Conservation (phyloP, 2,113 vertebrate genomes). For the Pachyramphus minor region DNA sequence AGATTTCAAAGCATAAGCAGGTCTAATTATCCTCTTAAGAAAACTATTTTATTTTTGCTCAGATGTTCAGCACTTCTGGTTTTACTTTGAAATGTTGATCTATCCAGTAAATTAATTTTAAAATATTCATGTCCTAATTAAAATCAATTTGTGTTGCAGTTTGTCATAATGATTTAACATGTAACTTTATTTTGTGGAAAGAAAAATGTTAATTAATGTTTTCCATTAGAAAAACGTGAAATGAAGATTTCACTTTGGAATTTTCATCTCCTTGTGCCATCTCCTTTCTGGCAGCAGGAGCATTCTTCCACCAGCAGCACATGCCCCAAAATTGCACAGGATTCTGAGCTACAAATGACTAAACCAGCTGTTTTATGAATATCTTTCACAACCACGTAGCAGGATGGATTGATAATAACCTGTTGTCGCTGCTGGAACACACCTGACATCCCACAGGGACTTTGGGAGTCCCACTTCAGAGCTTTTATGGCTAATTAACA, state of each 20-base stretch:
- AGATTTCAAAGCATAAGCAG: slow-evolving; percentile 56
- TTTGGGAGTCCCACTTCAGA: slow-evolving; percentile 3
- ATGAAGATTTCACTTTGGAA: not conserved
- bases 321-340: not conserved
- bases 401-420: not conserved
- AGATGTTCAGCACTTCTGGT: slow-evolving; percentile 65
- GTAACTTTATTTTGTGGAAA: slow-evolving; percentile 50
- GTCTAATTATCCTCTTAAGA: slow-evolving; percentile 61
- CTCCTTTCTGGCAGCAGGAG: not conserved
- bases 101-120: slow-evolving; percentile 65
- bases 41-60: slow-evolving; percentile 62
- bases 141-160: slow-evolving; percentile 65
- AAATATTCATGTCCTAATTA: slow-evolving; percentile 75
- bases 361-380: not conserved
- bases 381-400: not conserved
- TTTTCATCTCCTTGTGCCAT: not conserved
- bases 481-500: slow-evolving; percentile 45
- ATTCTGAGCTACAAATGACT: not conserved
- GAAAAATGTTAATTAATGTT: slow-evolving; percentile 55
- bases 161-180: slow-evolving; percentile 59
- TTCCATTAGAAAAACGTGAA: not conserved
- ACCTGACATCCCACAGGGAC: slow-evolving; percentile 22
- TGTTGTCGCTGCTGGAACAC: not conserved
- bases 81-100: slow-evolving; percentile 72
- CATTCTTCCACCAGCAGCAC: not conserved